Conservation (phyloP, 2,888 invertebrate species). For the Troglohyphantes excavatus region DNA sequence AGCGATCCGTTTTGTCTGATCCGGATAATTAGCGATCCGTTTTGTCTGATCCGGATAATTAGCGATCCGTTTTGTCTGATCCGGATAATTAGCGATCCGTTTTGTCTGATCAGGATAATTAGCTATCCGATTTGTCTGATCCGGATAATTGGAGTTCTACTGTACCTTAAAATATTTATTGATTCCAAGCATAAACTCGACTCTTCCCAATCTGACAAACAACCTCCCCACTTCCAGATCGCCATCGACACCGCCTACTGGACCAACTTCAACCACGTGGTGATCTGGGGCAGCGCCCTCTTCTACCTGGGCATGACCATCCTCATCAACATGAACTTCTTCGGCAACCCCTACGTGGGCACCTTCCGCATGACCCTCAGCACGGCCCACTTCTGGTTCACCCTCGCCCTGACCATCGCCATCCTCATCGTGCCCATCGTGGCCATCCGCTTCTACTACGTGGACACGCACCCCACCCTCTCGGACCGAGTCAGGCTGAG, state of each 20-base stretch:
- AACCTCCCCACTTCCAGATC: conserved; percentile 86
- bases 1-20: too few species aligned
- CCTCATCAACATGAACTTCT: conserved; percentile 94
- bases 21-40: too few species aligned
- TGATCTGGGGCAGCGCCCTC: conserved; percentile 97
- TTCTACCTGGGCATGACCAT: conserved; percentile 97
- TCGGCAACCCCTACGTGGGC: conserved; percentile 85
- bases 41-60: too few species aligned
- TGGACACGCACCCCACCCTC: conserved; percentile 94
- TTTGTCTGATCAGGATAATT: too few species aligned
- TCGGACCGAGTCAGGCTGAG: conserved; percentile 94
- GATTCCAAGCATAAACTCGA: too few species aligned
- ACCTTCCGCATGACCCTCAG: conserved; percentile 85
- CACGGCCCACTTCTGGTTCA: conserved; percentile 90
- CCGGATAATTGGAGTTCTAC: too few species aligned
- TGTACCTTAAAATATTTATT: too few species aligned
- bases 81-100: too few species aligned
- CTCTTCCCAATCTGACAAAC: too few species aligned
- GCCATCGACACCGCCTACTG: conserved; percentile 98
- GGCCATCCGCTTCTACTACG: conserved; percentile 96
- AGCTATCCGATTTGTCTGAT: not conserved
- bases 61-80: too few species aligned
- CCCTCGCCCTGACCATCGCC: conserved; percentile 87
- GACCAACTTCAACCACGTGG: conserved; percentile 98
- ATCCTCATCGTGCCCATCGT: conserved; percentile 95